These are phyloP conservation scores for Montipora capricornis DNA, from an alignment of 64 coral and sea anemone species.

Conservation along the genomic window DNA sequence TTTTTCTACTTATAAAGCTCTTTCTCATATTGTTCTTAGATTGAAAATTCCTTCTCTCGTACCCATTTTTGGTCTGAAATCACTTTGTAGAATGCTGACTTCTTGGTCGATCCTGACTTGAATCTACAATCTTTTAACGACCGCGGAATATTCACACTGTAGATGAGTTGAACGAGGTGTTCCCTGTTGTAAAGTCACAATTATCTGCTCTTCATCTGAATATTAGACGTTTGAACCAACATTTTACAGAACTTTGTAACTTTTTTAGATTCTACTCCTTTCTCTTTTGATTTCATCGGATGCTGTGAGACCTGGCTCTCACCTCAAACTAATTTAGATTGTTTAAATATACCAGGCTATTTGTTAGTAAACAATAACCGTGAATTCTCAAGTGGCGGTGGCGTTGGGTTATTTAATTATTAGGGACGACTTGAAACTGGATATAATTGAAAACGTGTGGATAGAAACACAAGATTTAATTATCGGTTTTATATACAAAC, in stretches of 20 bases:
- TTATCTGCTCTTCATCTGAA: constrained; percentile 38
- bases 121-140: no score
- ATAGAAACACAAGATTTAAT: neutral
- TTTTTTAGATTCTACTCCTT: neutral
- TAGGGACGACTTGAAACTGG: constrained; percentile 4
- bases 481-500: no score
- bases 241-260: neutral
- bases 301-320: no score
- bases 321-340: neutral
- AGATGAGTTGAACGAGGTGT: neutral
- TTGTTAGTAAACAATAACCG: no score
- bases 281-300: no score
- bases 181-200: neutral
- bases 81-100: neutral
- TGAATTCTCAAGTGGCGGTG: neutral
- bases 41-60: neutral
- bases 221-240: constrained; percentile 4
- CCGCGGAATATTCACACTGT: neutral
- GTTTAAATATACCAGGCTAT: constrained; percentile 27
- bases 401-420: neutral
- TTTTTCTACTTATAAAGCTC: no score
- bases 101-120: neutral
- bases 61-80: neutral
- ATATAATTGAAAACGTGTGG: constrained; percentile 9
- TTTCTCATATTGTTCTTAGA: neutral